Base-by-base conservation (phyloP, 2,113 vertebrate genomes). In the Chaenogobius annularis region DNA sequence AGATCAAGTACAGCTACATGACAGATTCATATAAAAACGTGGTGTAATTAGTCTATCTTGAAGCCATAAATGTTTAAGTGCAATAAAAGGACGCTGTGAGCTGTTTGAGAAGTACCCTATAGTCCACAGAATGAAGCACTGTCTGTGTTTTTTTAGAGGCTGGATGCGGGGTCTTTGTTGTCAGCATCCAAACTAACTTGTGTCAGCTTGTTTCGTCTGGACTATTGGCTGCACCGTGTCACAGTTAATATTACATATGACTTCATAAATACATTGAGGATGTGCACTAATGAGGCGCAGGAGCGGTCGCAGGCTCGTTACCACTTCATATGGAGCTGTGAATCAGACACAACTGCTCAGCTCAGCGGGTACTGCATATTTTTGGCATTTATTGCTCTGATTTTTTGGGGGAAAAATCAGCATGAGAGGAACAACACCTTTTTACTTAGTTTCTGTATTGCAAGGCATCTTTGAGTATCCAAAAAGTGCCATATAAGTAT, bases 71-170 rank as follows among this genome's bases (percentile, higher is more conserved):
- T 70, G 82, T 79, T 78, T 44, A 43, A 62, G 74, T 77, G 75
- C 67, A 81, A 78, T 84, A 82, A 82, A 5, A 75, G 71, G 85
- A 66, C 22, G 44, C 64, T 74, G 72, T 59, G 83, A 77, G 61
- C 75, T 81, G 82, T 91, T 88, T 88, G 86, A 88, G 83, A 87
- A 70, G 73, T 80, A 4, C 6, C 37, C 37, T 40, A 3, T 40
- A 87, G 75, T 77, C 69, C 84, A 87, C 76, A 77, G 74, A 76
- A 84, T 86, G 87, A 88, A 82, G 84, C 88, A 77, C 83, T 52
- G 23, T 75, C 78, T 81, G 82, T 83, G n/a, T 81, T 80, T 65
- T 79, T 74, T 80, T 66, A 63, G 72, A 77, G 72, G 7, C 74
- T 80, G 14, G 0, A 14, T 78, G 74, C 83, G 12, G 62, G 69